Evolutionary conservation across 2,888 invertebrate genomes (phyloP).

Genomic region (Molorchus minor): DNA sequence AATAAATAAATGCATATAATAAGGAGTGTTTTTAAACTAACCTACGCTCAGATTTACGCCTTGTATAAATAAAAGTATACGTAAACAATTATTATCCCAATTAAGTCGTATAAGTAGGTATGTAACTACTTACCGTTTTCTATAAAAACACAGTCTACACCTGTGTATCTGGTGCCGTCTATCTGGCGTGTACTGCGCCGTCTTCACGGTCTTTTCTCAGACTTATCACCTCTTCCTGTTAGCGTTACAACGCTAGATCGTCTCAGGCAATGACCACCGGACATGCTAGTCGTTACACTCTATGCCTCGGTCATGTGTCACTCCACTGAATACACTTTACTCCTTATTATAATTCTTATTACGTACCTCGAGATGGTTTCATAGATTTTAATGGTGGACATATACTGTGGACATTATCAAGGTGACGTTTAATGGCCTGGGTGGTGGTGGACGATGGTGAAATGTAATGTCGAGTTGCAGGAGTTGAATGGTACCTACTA

Average conservation of each 20-base stretch:
- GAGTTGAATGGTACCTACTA: too few relatives aligned
- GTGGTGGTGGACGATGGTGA: background rate
- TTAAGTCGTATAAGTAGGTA: too few relatives aligned
- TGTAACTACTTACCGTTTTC: too few relatives aligned
- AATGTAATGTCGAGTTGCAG: background rate
- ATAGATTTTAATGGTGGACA: constrained; percentile 30
- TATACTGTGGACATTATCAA: constrained; percentile 10
- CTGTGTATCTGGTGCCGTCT: background rate
- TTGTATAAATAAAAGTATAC: too few relatives aligned
- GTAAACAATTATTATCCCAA: too few relatives aligned
- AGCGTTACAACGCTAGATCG: constrained; percentile 52
- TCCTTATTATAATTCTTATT: constrained; percentile 48
- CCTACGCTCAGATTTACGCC: too few relatives aligned
- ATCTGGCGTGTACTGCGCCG: constrained; percentile 23
- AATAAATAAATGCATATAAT: too few relatives aligned
- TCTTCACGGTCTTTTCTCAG: constrained; percentile 52
- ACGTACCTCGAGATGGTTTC: constrained; percentile 44
- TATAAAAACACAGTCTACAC: background rate
- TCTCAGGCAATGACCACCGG: constrained; percentile 57
- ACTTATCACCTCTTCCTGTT: constrained; percentile 56
- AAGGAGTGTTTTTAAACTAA: too few relatives aligned
- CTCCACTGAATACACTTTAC: constrained; percentile 29
- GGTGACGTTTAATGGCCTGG: constrained; percentile 1
- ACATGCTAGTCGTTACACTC: constrained; percentile 46
- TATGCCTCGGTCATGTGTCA: constrained; percentile 42